Conservation (phyloP, 1,140 invertebrate species). For the Vollenhovia emeryi region DNA sequence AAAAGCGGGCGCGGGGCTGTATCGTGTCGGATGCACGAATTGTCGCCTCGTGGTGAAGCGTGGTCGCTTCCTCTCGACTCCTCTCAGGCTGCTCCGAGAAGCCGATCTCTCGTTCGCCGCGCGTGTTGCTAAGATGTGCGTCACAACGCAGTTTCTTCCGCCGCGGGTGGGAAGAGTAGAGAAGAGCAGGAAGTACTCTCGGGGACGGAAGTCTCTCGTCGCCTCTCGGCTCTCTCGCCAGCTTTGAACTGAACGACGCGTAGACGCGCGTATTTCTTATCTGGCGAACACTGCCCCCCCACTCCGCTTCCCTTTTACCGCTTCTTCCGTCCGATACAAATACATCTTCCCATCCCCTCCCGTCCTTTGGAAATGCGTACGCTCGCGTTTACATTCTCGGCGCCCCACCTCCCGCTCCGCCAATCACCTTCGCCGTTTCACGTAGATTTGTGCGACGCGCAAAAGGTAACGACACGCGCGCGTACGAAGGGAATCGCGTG, state of each 20-base stretch:
- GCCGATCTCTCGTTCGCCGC: too few relatives aligned
- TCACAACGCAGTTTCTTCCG: slow-evolving; percentile 9
- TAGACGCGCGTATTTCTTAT: slow-evolving; percentile 74
- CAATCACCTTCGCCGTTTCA: slow-evolving; percentile 61
- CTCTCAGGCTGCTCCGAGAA: background rate
- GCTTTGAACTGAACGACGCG: slow-evolving; percentile 69
- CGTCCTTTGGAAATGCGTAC: slow-evolving; percentile 15
- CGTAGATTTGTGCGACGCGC: slow-evolving; percentile 29
- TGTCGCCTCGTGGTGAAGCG: background rate
- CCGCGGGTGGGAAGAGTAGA: background rate
- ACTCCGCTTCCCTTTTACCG: slow-evolving; percentile 31
- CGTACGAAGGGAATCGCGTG: background rate
- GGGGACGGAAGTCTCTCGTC: background rate
- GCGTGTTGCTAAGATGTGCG: background rate
- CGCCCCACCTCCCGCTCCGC: slow-evolving; percentile 42
- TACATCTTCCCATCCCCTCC: background rate
- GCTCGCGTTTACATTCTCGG: slow-evolving; percentile 17
- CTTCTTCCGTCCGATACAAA: slow-evolving; percentile 29
- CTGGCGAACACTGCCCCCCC: slow-evolving; percentile 51
- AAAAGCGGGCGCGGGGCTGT: too few relatives aligned
- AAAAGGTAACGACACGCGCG: slow-evolving; percentile 37
- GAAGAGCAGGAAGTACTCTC: background rate
- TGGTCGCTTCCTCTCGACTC: background rate
- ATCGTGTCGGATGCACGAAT: background rate
- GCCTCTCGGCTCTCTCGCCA: slow-evolving; percentile 41